Evolutionary conservation across 2,113 vertebrate species (phyloP).

Genomic region (Megaceryle maxima): DNA sequence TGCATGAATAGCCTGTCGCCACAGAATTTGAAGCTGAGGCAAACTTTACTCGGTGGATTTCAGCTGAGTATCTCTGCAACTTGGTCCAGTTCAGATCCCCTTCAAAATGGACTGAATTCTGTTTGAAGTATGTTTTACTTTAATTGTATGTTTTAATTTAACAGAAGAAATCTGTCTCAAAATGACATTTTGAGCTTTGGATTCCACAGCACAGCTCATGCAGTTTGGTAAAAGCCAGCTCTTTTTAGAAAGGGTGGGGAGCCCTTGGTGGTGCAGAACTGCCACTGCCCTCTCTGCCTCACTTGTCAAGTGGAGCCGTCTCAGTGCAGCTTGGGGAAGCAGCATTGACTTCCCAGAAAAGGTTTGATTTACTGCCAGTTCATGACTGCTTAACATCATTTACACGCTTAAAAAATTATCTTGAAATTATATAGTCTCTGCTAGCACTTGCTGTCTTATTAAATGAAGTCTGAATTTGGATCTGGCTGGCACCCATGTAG

Average conservation of each 20-base stretch:
- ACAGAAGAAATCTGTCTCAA: background rate
- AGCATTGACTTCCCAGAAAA: background rate
- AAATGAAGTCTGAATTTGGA: background rate
- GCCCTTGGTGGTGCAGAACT: background rate
- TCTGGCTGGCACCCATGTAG: background rate
- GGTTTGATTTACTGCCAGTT: background rate
- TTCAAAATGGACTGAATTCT: background rate
- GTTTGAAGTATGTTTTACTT: background rate
- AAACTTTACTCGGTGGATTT: background rate
- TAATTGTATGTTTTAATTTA: background rate
- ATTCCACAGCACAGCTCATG: accelerated
- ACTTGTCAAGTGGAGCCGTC: accelerated
- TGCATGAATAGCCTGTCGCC: background rate
- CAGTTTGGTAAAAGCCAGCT: background rate
- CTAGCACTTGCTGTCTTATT: background rate
- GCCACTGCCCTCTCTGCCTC: background rate
- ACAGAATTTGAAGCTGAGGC: background rate
- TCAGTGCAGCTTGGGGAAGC: accelerated
- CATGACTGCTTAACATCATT: background rate
- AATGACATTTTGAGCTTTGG: background rate
- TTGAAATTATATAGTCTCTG: background rate
- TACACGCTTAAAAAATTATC: background rate
- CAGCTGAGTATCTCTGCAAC: background rate
- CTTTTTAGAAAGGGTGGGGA: background rate
- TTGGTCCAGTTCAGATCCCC: accelerated